Conservation (phyloP, 2,113 vertebrate genomes). For the Rhinichthys klamathensis region DNA sequence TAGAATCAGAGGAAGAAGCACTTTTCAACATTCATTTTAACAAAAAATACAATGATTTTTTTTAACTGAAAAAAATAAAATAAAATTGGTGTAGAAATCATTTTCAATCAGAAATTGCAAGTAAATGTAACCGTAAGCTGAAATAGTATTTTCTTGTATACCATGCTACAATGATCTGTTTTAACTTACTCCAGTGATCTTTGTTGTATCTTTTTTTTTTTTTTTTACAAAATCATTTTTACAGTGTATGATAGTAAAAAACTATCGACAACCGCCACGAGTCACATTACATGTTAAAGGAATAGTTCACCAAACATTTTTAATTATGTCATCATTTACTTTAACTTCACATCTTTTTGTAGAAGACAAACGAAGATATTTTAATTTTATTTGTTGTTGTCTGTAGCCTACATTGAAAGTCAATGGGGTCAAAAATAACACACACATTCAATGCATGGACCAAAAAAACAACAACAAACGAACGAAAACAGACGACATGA, state of each 20-base stretch:
- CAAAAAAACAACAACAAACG: neutral
- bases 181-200: no score
- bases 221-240: no score
- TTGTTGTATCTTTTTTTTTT: no score
- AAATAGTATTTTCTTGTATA: no score
- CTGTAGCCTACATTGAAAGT: no score
- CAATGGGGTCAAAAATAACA: neutral
- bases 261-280: no score
- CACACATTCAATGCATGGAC: neutral
- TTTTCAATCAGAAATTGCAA: neutral
- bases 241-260: no score
- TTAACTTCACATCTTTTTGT: neutral
- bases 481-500: neutral
- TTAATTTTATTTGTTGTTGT: no score
- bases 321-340: no score
- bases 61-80: neutral
- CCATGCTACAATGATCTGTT: no score
- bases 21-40: neutral
- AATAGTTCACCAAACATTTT: no score
- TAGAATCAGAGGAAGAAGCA: constrained; percentile 5
- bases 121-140: neutral
- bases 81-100: neutral
- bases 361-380: neutral
- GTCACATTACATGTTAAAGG: no score
- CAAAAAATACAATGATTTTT: neutral